Evolutionary conservation across 2,113 vertebrate species (phyloP).

Genomic region (Cettia cetti): DNA sequence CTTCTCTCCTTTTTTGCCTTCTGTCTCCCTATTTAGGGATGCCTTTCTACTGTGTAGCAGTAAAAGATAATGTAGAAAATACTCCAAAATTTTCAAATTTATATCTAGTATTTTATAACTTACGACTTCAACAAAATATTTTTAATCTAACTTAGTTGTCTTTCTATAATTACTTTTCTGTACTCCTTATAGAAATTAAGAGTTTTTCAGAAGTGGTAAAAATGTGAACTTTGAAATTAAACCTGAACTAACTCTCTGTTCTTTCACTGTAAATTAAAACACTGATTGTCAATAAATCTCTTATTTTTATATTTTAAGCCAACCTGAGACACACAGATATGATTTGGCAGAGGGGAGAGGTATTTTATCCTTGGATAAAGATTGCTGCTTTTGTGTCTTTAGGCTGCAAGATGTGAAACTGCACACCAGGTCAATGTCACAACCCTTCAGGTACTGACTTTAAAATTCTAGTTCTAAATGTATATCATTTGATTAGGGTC

Average conservation of each 20-base stretch:
- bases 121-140: neutral
- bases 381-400: conserved; percentile 44
- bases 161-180: neutral
- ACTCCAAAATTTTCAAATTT: neutral
- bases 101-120: neutral
- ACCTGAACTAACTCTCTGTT: neutral
- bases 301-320: neutral
- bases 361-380: neutral
- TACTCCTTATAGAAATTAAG: neutral
- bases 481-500: neutral
- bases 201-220: neutral
- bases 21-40: neutral
- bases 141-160: neutral
- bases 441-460: conserved; percentile 83
- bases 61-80: neutral
- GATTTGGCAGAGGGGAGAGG: neutral
- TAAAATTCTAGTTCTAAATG: neutral
- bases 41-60: neutral
- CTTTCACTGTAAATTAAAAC: neutral
- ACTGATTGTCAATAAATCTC: neutral
- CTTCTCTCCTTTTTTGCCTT: neutral
- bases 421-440: conserved; percentile 77
- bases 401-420: conserved; percentile 83
- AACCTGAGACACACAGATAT: neutral
- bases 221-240: neutral